Evolutionary conservation across 2,797 vertebrate species (phyloP), one percentile per base, ranked within the genome.

Genomic region (Semotilus atromaculatus): DNA sequence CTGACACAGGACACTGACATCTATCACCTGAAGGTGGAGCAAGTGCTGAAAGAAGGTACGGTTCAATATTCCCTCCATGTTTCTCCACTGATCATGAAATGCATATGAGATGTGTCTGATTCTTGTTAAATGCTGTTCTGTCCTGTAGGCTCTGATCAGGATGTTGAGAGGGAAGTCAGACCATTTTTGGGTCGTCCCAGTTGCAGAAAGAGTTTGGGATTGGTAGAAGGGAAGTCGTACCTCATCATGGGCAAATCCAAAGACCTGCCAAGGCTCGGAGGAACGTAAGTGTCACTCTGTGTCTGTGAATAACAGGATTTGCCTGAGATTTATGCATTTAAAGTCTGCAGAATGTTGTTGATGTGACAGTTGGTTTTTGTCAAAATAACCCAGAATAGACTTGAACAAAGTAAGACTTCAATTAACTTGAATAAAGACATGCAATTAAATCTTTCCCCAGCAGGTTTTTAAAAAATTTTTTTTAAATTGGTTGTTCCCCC

Each of bases 211-310:
- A 1, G 70, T 81, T 86, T 94, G 13, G 62, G 6, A 26, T 79
- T 96, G 16, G 0, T 0, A 0, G 0, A 0, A 1, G 90, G 66
- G 1, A 94, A 93, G 74, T 73, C 75, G 0, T 95, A 94, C 86
- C 94, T 95, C 4, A 82, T 95, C 81, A 95, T 95, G 94, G 94
- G 94, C 36, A 76, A 87, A 5, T 91, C 90, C 19, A 71, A 7
- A 18, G 91, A 94, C 70, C 88, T 93, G 67, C 34, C 89, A 51
- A 62, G 21, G 26, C 55, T n/a, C 1, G 77, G 80, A 0, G 76
- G 36, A 34, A 85, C 53, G 90, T 91, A 72, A 5, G 74, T 31
- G 64, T 40, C 14, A 16, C 7, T 80, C 5, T 74, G 18, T 76
- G 21, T 68, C 36, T 58, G 36, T 48, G 40, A 26, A 40, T 76